These are phyloP conservation scores for Nerophis ophidion DNA, from an alignment of 2,113 vertebrate genomes.

Conservation along the genomic window DNA sequence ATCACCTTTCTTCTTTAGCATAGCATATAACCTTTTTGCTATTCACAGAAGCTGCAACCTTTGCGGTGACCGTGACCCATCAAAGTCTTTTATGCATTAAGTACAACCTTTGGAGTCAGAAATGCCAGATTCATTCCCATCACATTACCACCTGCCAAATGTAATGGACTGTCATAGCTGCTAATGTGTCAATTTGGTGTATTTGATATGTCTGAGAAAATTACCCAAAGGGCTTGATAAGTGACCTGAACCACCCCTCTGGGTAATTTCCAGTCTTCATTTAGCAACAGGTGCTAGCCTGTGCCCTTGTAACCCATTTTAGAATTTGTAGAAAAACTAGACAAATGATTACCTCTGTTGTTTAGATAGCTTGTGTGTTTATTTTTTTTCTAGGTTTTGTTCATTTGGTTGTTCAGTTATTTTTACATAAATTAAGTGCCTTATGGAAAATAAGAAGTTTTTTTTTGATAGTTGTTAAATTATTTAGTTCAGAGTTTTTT, in stretches of 20 bases:
- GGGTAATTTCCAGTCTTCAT: background rate
- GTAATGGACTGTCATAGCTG: conserved; percentile 90
- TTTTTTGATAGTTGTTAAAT: too few species aligned
- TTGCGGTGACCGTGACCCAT: background rate
- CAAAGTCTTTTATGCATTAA: conserved; percentile 55
- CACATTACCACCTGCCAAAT: conserved; percentile 74
- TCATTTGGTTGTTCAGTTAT: too few species aligned
- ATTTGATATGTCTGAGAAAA: conserved; percentile 78
- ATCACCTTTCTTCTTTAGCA: conserved; percentile 23
- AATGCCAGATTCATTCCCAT: conserved; percentile 84
- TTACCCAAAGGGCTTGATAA: conserved; percentile 78
- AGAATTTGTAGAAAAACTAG: too few species aligned
- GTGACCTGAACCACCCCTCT: conserved; percentile 65
- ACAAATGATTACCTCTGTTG: too few species aligned
- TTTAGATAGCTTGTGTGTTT: too few species aligned
- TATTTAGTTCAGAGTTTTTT: too few species aligned
- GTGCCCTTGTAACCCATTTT: too few species aligned
- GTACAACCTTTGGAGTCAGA: conserved; percentile 80
- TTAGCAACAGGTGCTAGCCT: background rate
- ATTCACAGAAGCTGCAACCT: background rate
- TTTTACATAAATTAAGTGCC: too few species aligned
- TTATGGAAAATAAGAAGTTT: too few species aligned
- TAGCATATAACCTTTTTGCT: conserved; percentile 64
- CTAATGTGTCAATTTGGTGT: conserved; percentile 80
- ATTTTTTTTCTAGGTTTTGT: too few species aligned